phyloP scores from a whole-genome alignment of 2,888 invertebrate species.

The Papilio protenor region DNA sequence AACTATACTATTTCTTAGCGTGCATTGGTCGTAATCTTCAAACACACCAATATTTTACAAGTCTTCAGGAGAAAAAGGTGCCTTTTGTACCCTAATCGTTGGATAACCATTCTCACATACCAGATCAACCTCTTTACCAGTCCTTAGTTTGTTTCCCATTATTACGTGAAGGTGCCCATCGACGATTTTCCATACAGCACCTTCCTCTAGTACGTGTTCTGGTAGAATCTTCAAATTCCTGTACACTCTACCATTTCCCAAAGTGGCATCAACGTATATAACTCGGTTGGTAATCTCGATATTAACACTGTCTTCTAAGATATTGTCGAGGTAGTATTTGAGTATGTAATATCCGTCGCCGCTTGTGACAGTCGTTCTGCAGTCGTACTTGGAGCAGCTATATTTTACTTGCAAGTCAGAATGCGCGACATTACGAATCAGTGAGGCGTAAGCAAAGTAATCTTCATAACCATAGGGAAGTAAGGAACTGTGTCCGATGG shows the following conservation, averaged over 20 bases:
- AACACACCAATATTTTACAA: background rate
- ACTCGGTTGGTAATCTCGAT: conserved; percentile 11
- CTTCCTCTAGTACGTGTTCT: background rate
- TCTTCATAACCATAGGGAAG: background rate
- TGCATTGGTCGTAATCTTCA: no score
- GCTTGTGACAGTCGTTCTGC: background rate
- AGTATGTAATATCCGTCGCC: background rate
- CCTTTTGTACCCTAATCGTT: background rate
- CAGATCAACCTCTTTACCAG: background rate
- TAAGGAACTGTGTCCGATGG: background rate
- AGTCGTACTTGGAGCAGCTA: background rate
- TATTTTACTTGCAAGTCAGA: background rate
- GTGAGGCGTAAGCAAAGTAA: background rate
- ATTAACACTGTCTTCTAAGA: background rate
- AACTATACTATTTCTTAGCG: no score
- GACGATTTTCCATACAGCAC: background rate
- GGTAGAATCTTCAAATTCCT: conserved; percentile 25
- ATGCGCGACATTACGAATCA: background rate
- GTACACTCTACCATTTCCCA: background rate
- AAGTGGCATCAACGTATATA: background rate
- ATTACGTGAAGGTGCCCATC: background rate
- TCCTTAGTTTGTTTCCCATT: background rate
- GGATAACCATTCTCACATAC: background rate
- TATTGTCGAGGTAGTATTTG: conserved; percentile 10
- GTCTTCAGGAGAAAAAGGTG: background rate